Conservation (phyloP, 2,888 invertebrate species). For the Agonopterix arenella region DNA sequence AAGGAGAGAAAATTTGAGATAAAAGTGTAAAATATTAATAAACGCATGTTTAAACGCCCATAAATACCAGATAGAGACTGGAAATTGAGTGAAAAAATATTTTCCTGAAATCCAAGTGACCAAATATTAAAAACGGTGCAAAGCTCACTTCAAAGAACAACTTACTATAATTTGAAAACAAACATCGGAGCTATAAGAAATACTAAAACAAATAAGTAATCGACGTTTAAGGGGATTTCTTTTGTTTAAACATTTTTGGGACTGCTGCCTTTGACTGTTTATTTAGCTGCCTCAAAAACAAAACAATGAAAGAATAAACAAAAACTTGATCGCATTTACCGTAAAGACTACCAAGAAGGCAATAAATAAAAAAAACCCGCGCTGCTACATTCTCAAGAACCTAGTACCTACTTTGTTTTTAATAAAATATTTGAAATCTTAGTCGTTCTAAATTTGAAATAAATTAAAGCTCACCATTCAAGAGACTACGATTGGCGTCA, state of each 20-base stretch:
- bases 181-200: constrained; percentile 44
- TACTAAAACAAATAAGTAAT: constrained; percentile 63
- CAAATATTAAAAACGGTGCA: constrained; percentile 19
- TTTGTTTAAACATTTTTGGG: constrained; percentile 64
- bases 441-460: neutral
- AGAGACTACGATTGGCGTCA: constrained; percentile 9
- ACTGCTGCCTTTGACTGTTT: constrained; percentile 52
- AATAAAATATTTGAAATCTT: neutral
- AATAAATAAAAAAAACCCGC: constrained; percentile 4
- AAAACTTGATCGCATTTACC: constrained; percentile 31
- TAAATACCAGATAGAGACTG: constrained; percentile 57
- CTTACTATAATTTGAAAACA: constrained; percentile 33
- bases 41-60: neutral
- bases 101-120: constrained; percentile 9
- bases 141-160: constrained; percentile 26
- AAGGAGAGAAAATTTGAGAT: constrained; percentile 63
- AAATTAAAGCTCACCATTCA: constrained; percentile 2
- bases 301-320: constrained; percentile 33
- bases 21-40: constrained; percentile 7
- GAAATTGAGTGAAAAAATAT: constrained; percentile 23
- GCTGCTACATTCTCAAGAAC: constrained; percentile 9
- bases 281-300: constrained; percentile 34
- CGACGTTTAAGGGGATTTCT: constrained; percentile 52
- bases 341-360: constrained; percentile 20
- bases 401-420: constrained; percentile 8